Evolutionary conservation across 2,888 invertebrate genomes (phyloP).

Genomic region (Cataglyphis cursor): DNA sequence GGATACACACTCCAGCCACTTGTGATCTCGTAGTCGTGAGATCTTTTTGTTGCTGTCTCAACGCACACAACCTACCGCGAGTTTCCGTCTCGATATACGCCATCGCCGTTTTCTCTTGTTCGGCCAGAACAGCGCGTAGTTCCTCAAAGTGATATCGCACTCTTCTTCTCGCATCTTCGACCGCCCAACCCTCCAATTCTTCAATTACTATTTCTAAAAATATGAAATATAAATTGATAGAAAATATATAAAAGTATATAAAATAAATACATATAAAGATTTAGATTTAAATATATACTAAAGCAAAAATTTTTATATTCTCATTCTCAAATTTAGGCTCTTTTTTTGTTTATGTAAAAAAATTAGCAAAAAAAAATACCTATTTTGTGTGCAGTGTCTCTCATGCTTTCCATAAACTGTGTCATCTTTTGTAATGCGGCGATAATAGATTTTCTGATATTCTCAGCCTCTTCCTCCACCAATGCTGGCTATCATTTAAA

Average conservation of each 20-base stretch:
- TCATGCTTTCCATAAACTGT: constrained; percentile 88
- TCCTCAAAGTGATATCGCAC: constrained; percentile 88
- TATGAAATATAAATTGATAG: background rate
- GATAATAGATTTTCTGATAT: constrained; percentile 87
- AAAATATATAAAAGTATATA: background rate
- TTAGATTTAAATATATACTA: background rate
- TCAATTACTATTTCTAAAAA: constrained; percentile 83
- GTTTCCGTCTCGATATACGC: constrained; percentile 88
- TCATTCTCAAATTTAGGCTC: background rate
- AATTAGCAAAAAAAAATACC: constrained; percentile 75
- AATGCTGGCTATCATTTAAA: constrained; percentile 86
- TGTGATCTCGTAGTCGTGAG: constrained; percentile 87
- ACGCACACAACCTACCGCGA: constrained; percentile 87
- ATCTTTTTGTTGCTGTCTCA: constrained; percentile 88
- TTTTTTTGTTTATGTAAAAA: background rate
- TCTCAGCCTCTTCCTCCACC: constrained; percentile 88
- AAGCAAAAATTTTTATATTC: background rate
- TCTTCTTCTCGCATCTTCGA: constrained; percentile 83
- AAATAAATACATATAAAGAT: background rate
- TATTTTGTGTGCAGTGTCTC: constrained; percentile 87
- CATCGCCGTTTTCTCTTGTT: constrained; percentile 88
- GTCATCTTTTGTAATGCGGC: constrained; percentile 87
- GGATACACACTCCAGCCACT: constrained; percentile 88
- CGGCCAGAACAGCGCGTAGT: constrained; percentile 87
- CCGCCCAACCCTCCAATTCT: constrained; percentile 80